These are phyloP conservation scores for Ganaspis brasiliensis DNA, from an alignment of 2,888 invertebrate species.

Conservation along the genomic window DNA sequence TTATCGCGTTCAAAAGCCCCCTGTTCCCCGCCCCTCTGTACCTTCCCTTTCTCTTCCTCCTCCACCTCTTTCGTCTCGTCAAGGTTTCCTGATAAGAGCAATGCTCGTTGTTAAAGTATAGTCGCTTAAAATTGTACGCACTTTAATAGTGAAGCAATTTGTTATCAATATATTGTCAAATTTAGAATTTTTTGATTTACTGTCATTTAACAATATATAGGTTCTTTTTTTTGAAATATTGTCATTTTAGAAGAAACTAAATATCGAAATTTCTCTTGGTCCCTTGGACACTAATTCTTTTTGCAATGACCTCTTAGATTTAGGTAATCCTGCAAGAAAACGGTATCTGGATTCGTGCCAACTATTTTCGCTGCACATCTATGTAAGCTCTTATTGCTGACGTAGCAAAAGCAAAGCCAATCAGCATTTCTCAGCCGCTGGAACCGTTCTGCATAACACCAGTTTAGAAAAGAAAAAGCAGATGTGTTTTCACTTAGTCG, in stretches of 20 bases:
- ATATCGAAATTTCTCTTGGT: slow-evolving; percentile 10
- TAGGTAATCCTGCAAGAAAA: slow-evolving; percentile 64
- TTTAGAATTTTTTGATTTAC: not conserved
- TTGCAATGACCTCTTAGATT: slow-evolving; percentile 11
- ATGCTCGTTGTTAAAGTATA: slow-evolving; percentile 34
- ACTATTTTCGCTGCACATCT: slow-evolving; percentile 65
- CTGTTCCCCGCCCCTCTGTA: slow-evolving; percentile 54
- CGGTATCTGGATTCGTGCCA: slow-evolving; percentile 64
- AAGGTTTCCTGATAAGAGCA: slow-evolving; percentile 66
- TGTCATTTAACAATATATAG: too few relatives aligned
- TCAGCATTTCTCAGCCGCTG: slow-evolving; percentile 48
- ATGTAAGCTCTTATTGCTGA: slow-evolving; percentile 64
- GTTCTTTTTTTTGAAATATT: not conserved
- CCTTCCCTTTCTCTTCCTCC: slow-evolving; percentile 53
- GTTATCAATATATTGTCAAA: not conserved
- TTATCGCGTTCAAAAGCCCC: slow-evolving; percentile 65
- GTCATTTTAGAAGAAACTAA: not conserved
- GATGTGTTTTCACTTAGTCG: slow-evolving; percentile 1
- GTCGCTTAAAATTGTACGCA: slow-evolving; percentile 9
- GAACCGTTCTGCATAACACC: slow-evolving; percentile 60
- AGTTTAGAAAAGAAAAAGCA: slow-evolving; percentile 56
- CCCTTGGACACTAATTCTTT: slow-evolving; percentile 16
- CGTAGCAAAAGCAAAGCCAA: slow-evolving; percentile 60
- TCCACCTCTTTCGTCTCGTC: slow-evolving; percentile 55
- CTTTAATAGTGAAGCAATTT: slow-evolving; percentile 2